Evolutionary conservation across 1,140 invertebrate species (phyloP).

Genomic region (Anagrus nilaparvatae): DNA sequence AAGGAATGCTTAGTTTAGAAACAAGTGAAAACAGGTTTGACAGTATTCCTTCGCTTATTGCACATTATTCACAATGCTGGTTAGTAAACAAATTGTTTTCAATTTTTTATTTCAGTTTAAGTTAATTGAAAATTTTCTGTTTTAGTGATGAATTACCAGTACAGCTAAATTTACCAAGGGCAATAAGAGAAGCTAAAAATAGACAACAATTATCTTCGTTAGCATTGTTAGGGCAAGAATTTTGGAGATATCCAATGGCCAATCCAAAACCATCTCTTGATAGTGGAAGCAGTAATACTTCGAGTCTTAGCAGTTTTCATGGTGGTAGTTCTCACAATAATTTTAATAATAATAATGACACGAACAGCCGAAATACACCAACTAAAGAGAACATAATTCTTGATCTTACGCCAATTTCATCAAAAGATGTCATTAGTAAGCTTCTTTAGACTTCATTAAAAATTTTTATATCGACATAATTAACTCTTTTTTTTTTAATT

Average conservation of each 20-base stretch:
- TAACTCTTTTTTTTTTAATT: slow-evolving; percentile 6
- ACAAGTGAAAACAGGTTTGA: slow-evolving; percentile 87
- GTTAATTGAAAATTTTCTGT: background rate
- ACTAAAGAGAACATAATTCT: slow-evolving; percentile 58
- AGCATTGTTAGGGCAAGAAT: slow-evolving; percentile 85
- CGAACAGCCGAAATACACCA: slow-evolving; percentile 32
- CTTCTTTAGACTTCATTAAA: background rate
- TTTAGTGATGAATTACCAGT: slow-evolving; percentile 86
- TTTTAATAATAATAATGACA: slow-evolving; percentile 28
- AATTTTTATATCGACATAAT: slow-evolving; percentile 2
- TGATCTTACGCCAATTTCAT: slow-evolving; percentile 59
- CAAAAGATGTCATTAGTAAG: slow-evolving; percentile 15
- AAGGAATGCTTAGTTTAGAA: slow-evolving; percentile 74
- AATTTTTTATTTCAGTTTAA: background rate
- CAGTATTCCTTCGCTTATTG: slow-evolving; percentile 81
- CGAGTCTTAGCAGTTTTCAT: slow-evolving; percentile 38
- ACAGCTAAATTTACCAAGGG: slow-evolving; percentile 72
- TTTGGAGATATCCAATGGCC: slow-evolving; percentile 81
- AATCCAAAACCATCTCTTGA: slow-evolving; percentile 48
- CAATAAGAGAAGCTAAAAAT: slow-evolving; percentile 75
- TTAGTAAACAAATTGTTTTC: slow-evolving; percentile 38
- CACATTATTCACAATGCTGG: slow-evolving; percentile 89
- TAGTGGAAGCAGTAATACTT: slow-evolving; percentile 33
- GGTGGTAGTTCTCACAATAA: slow-evolving; percentile 24
- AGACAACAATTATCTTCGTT: slow-evolving; percentile 82